These are phyloP conservation scores for Tachuris rubrigastra DNA, from an alignment of 2,113 vertebrate genomes.

Conservation along the genomic window DNA sequence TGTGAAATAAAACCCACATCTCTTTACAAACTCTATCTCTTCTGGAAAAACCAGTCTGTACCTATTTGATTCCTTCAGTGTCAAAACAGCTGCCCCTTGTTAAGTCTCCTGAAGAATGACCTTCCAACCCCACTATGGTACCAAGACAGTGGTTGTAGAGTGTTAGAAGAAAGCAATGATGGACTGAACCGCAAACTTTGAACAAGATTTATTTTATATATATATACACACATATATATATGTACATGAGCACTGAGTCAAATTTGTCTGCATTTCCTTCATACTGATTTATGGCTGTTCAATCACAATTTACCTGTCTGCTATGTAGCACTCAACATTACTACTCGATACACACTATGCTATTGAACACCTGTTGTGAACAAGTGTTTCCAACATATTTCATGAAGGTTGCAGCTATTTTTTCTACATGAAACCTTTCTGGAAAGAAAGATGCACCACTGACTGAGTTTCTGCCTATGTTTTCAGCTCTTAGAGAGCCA, in stretches of 20 bases:
- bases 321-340: neutral
- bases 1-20: neutral
- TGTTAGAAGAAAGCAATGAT: neutral
- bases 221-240: neutral
- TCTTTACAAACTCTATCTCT: neutral
- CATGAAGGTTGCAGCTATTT: neutral
- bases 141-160: fast-evolving
- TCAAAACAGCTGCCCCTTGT: neutral
- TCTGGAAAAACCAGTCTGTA: neutral
- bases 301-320: neutral
- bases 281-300: neutral
- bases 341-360: neutral
- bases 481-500: neutral
- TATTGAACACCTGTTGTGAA: neutral
- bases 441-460: neutral
- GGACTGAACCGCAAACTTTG: neutral
- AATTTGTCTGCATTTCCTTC: neutral
- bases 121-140: neutral
- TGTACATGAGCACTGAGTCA: neutral
- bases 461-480: neutral
- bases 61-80: neutral
- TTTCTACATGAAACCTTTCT: neutral
- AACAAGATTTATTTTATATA: neutral
- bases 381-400: neutral
- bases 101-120: neutral